phyloP scores from a whole-genome alignment of 2,797 vertebrate species.

The Galago senegalensis region DNA sequence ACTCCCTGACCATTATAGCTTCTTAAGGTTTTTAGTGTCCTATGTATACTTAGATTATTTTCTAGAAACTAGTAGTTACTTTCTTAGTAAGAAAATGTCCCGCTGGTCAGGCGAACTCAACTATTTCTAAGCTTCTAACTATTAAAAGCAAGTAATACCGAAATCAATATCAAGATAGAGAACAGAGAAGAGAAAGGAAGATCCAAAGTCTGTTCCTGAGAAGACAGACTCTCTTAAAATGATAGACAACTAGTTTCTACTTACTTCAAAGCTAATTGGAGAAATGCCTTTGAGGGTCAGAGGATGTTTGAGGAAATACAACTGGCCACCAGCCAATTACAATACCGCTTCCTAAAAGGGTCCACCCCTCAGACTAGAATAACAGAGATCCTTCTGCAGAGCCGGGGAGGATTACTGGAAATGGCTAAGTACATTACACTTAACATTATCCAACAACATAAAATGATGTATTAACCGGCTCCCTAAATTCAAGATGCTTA shows the following conservation, averaged over 20 bases:
- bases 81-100: constrained; percentile 47
- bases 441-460: constrained; percentile 56
- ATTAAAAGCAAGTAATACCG: constrained; percentile 57
- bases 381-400: background rate
- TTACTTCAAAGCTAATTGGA: constrained; percentile 33
- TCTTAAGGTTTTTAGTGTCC: background rate
- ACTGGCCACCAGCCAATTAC: constrained; percentile 21
- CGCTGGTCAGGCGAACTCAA: constrained; percentile 38
- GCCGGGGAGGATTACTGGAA: constrained; percentile 71
- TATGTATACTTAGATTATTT: constrained; percentile 2
- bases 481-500: constrained; percentile 53
- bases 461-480: constrained; percentile 67
- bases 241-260: constrained; percentile 39
- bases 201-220: background rate
- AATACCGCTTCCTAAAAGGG: background rate
- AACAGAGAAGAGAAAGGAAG: background rate
- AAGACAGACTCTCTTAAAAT: constrained; percentile 56
- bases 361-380: constrained; percentile 43
- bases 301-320: constrained; percentile 17
- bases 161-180: constrained; percentile 62
- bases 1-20: background rate
- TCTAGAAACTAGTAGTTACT: constrained; percentile 13
- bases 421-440: constrained; percentile 41
- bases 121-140: constrained; percentile 45
- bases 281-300: constrained; percentile 6